Base-by-base conservation (phyloP, 1,140 invertebrate genomes). In the Drosophila orena region DNA sequence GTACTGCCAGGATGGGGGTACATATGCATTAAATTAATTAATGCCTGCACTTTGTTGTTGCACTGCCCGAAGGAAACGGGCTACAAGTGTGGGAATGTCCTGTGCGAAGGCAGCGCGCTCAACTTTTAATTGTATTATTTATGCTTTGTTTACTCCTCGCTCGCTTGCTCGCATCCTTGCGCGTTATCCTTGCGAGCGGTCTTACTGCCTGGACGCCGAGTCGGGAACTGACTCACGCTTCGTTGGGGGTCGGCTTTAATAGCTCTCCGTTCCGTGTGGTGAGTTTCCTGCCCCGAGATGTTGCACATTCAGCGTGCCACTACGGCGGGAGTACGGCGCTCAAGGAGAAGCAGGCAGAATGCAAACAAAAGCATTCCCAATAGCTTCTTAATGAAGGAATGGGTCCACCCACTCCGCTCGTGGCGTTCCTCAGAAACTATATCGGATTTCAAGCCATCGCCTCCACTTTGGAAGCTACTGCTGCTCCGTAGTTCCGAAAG, bases 321-420 rank as follows among this genome's bases (percentile, higher is more conserved):
- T 30, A 3, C 15, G 40, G 22, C 30, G 34, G 22, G 24, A 4
- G 47, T 2, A 2, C 14, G 27, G 35, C 44, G 66, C 62, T 56
- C 62, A 70, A 70, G 66, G 34, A 22, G 42, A 34, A 70, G 64
- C 35, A 35, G 35, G 65, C 35, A 47, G 68, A 70, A 57, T 50
- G 59, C 47, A 59, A 70, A 75, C 55, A 54, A 75, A 58, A 50
- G 70, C 73, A 53, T 40, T 62, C 54, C 40, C 70, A 71, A 60
- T 65, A 76, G 74, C 64, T 69, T 83, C 61, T 38, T 83, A 77
- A 86, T 88, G 77, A 86, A 52, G 53, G 49, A 55, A 68, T 11
- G 7, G 8, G 49, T 49, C 42, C 66, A 40, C 17, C 40, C 64
- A 47, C 50, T 62, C 53, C 37, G 46, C n/a, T 6, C 20, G 38